Evolutionary conservation across 2,888 invertebrate species (phyloP).

Genomic region (Phaonia tiefii): DNA sequence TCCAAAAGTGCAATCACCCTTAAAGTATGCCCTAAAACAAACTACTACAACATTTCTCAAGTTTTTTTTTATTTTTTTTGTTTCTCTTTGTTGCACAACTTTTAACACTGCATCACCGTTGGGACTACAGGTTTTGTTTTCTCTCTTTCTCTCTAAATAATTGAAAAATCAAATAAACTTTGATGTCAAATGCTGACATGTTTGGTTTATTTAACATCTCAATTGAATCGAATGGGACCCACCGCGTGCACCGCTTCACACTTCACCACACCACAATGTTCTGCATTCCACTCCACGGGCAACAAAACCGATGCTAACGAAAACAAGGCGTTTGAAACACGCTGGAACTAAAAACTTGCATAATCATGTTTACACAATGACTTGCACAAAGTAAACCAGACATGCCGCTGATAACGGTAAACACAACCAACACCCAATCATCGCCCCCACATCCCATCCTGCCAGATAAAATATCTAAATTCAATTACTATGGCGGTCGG

Average conservation of each 20-base stretch:
- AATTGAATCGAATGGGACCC: constrained; percentile 65
- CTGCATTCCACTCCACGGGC: constrained; percentile 1
- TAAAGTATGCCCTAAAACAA: constrained; percentile 4
- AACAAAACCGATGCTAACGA: constrained; percentile 24
- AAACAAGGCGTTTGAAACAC: constrained; percentile 36
- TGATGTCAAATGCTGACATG: constrained; percentile 61
- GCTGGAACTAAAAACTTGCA: constrained; percentile 48
- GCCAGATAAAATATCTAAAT: constrained; percentile 47
- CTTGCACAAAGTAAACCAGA: constrained; percentile 64
- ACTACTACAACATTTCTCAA: neutral
- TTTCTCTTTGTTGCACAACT: no score
- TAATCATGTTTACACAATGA: constrained; percentile 68
- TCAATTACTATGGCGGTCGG: constrained; percentile 55
- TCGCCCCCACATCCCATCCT: neutral
- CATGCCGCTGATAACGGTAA: constrained; percentile 46
- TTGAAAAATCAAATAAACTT: constrained; percentile 67
- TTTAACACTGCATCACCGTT: no score
- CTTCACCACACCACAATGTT: constrained; percentile 32
- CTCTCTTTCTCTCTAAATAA: constrained; percentile 43
- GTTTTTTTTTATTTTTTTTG: neutral
- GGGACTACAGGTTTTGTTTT: no score
- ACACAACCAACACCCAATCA: constrained; percentile 54
- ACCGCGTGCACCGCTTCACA: neutral
- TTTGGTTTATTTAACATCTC: constrained; percentile 65
- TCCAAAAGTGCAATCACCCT: neutral